Evolutionary conservation across 2,888 invertebrate genomes (phyloP).

Genomic region (Elaeidobius kamerunicus): DNA sequence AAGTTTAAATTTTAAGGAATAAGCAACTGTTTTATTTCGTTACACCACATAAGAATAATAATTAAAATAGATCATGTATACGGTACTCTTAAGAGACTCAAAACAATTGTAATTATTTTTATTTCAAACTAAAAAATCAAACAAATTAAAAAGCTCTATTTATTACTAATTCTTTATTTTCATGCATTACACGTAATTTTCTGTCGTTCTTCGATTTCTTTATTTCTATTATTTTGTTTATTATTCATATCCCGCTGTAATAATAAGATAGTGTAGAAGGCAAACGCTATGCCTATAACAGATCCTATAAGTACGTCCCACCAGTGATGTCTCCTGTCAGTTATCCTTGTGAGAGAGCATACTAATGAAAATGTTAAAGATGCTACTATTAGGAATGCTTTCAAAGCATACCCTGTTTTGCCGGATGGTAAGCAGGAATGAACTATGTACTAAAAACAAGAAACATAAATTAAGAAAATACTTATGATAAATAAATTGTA

Average conservation of each 20-base stretch:
- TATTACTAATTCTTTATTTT: too few relatives aligned
- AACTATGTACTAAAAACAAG: slow-evolving; percentile 59
- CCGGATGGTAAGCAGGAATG: slow-evolving; percentile 52
- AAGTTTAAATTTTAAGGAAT: too few relatives aligned
- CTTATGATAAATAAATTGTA: too few relatives aligned
- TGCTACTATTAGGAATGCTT: slow-evolving; percentile 61
- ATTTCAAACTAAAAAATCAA: too few relatives aligned
- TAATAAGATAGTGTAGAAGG: slow-evolving; percentile 14
- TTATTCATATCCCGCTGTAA: slow-evolving; percentile 10
- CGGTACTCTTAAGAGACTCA: too few relatives aligned
- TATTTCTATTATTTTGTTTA: not conserved
- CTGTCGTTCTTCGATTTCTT: not conserved
- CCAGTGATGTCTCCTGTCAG: slow-evolving; percentile 76
- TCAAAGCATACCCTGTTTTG: slow-evolving; percentile 53
- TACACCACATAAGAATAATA: too few relatives aligned
- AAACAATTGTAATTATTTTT: too few relatives aligned
- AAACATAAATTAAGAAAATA: too few relatives aligned
- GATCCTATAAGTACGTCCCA: slow-evolving; percentile 72
- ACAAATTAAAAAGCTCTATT: too few relatives aligned
- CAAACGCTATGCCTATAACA: slow-evolving; percentile 52
- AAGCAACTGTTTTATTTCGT: too few relatives aligned
- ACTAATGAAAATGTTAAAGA: slow-evolving; percentile 61
- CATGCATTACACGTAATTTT: not conserved
- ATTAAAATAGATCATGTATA: too few relatives aligned
- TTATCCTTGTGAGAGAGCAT: slow-evolving; percentile 66